Evolutionary conservation across 2,888 invertebrate species (phyloP).

Genomic region (Meandrusa payeni): DNA sequence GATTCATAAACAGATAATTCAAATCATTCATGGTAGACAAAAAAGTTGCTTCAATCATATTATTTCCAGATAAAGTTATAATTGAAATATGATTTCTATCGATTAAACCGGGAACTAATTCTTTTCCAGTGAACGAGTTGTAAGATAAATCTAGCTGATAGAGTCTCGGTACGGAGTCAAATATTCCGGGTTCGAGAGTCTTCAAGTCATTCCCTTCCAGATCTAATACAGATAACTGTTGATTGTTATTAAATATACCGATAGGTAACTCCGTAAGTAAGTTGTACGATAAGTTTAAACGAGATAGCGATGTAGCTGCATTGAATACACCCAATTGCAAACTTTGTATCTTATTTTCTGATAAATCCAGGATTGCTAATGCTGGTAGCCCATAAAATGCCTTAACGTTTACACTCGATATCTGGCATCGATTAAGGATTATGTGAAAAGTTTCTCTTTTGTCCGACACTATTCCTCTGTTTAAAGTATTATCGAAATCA

Average conservation of each 20-base stretch:
- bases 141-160: constrained; percentile 25
- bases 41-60: constrained; percentile 32
- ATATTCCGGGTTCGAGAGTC: constrained; percentile 32
- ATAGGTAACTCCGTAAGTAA: constrained; percentile 32
- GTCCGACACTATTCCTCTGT: constrained; percentile 11
- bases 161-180: constrained; percentile 33
- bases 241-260: constrained; percentile 34
- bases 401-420: constrained; percentile 14
- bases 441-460: constrained; percentile 10
- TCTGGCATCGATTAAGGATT: constrained; percentile 10
- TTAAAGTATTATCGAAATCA: constrained; percentile 6
- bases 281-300: constrained; percentile 38
- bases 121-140: background rate
- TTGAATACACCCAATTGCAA: constrained; percentile 17
- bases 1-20: constrained; percentile 16
- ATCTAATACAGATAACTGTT: constrained; percentile 35
- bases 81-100: constrained; percentile 31
- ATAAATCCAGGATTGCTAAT: constrained; percentile 10
- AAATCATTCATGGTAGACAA: constrained; percentile 25
- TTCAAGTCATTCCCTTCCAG: constrained; percentile 37
- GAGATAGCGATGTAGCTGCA: constrained; percentile 21
- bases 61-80: constrained; percentile 40
- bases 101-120: constrained; percentile 24
- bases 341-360: constrained; percentile 6
- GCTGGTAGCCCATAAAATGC: constrained; percentile 16